Evolutionary conservation across 2,888 invertebrate genomes (phyloP), one percentile per base, ranked within the genome.

Genomic region (Eupithecia dodoneata): DNA sequence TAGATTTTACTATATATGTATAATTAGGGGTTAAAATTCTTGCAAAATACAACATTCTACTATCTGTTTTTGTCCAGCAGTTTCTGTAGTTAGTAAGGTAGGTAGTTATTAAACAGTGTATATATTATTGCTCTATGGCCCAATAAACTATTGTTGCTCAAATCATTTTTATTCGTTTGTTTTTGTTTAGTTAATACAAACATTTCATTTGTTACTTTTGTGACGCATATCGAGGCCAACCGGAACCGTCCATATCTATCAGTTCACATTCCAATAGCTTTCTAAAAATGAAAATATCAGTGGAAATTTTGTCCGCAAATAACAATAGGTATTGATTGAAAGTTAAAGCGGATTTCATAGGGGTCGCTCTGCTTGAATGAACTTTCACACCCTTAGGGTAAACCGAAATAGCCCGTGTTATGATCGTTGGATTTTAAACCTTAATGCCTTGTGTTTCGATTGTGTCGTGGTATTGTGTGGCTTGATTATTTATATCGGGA

Each of bases 331-430:
- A 86, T 85, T 80, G 79, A 85, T 83, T 81, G 73, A 83, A 83
- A 86, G 83, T 85, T 86, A 84, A 85, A 85, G 86, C 84, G 81
- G 85, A 84, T 78, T 85, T 84, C 78, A 81, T 85, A 87, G 84
- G 86, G 88, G 87, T 76, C 86, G 84, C 88, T 87, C 85, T 86
- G 86, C 87, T 85, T 87, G 85, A 89, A 86, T 86, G 87, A 88
- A 87, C 87, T 85, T 90, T 89, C 84, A 81, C 89, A 87, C 88
- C 87, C 86, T 83, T 85, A 77, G 78, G 81, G 83, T 83, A 83
- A 84, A 87, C 87, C 85, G 80, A 89, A 89, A 89, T 89, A 89
- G 82, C 86, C 83, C n/a, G 18, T 44, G 15, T 44, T 13, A 18
- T 71, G 55, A 41, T 49, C 45, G 65, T 49, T 72, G 73, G 52